Evolutionary conservation across 2,888 invertebrate genomes (phyloP).

Genomic region (Cacoxenus indagator): DNA sequence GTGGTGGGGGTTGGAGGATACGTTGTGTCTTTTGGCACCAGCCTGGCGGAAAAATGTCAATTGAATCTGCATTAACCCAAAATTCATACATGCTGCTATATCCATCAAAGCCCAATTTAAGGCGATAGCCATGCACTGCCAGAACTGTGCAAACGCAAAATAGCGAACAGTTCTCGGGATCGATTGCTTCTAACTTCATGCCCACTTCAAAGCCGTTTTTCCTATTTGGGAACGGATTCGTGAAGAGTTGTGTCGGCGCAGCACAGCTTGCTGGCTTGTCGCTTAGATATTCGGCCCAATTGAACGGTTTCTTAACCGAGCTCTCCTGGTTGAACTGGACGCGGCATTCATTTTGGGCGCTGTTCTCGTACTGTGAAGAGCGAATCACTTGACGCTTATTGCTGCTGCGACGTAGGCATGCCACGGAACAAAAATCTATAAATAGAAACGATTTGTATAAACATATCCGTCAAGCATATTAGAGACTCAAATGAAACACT

Average conservation of each 20-base stretch:
- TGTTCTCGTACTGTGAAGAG: not conserved
- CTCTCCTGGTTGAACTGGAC: not conserved
- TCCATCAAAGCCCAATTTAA: slow-evolving; percentile 93
- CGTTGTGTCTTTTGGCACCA: slow-evolving; percentile 92
- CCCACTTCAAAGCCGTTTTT: slow-evolving; percentile 85
- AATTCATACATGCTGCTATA: slow-evolving; percentile 91
- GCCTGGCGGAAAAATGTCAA: slow-evolving; percentile 92
- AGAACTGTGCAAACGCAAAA: slow-evolving; percentile 91
- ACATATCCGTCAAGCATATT: not conserved
- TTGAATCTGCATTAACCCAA: slow-evolving; percentile 94
- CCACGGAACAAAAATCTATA: slow-evolving; percentile 60
- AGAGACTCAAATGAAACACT: slow-evolving; percentile 71
- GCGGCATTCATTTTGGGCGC: slow-evolving; percentile 64
- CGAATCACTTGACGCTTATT: not conserved
- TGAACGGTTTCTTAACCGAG: slow-evolving; percentile 72
- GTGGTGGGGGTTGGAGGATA: slow-evolving; percentile 83
- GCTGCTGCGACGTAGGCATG: slow-evolving; percentile 53
- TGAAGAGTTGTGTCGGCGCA: slow-evolving; percentile 84
- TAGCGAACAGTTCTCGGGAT: slow-evolving; percentile 90
- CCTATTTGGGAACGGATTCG: slow-evolving; percentile 80
- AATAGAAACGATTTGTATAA: not conserved
- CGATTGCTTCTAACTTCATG: slow-evolving; percentile 94
- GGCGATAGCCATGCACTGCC: slow-evolving; percentile 84
- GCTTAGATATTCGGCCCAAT: slow-evolving; percentile 88
- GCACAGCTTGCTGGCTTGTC: slow-evolving; percentile 79